These are phyloP conservation scores for Nicator chloris DNA, from an alignment of 2,113 vertebrate species.

Conservation along the genomic window DNA sequence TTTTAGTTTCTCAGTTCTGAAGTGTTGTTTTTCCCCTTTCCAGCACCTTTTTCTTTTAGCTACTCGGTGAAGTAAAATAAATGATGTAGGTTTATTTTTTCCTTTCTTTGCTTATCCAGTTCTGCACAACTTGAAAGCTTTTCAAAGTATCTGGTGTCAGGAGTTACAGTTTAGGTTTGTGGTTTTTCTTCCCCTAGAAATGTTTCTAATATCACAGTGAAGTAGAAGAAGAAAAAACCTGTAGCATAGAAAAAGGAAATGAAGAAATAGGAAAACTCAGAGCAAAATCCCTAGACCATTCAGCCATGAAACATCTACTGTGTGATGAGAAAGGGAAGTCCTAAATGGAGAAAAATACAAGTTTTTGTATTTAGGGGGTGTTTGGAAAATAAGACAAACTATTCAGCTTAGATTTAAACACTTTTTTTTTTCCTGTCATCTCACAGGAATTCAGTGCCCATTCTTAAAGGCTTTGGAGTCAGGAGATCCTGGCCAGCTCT, in stretches of 20 bases:
- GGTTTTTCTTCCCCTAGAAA: background rate
- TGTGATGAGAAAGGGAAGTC: background rate
- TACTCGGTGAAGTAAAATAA: constrained; percentile 29
- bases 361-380: background rate
- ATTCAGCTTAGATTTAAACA: background rate
- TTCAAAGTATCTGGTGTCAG: constrained; percentile 35
- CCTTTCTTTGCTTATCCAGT: constrained; percentile 36
- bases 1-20: constrained; percentile 28
- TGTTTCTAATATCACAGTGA: constrained; percentile 35
- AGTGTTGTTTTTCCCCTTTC: constrained; percentile 21
- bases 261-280: constrained; percentile 12
- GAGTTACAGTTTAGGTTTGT: constrained; percentile 29
- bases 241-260: constrained; percentile 5
- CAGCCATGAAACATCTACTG: background rate
- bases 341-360: background rate
- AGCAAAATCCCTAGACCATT: constrained; percentile 5
- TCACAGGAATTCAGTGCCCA: background rate
- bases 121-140: constrained; percentile 54
- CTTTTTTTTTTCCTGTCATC: fast-evolving
- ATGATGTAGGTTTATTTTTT: constrained; percentile 41
- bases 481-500: background rate
- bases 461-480: background rate
- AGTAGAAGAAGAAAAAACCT: background rate
- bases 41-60: constrained; percentile 17
- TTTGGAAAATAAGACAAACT: background rate